These are phyloP conservation scores for Podarcis lilfordi DNA, from an alignment of 2,797 vertebrate genomes.

Conservation along the genomic window DNA sequence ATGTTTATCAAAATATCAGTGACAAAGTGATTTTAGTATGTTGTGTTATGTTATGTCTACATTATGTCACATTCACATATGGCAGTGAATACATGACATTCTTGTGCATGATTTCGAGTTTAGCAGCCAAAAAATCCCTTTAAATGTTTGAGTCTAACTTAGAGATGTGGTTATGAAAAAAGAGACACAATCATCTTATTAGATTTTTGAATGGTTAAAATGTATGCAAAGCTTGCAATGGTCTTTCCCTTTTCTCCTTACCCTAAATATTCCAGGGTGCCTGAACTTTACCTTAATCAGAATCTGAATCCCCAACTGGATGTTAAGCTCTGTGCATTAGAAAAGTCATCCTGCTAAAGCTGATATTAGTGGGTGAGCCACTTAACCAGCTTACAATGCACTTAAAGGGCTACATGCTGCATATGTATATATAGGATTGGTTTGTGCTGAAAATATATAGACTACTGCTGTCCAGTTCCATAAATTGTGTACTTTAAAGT, in stretches of 20 bases:
- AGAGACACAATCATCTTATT: background rate
- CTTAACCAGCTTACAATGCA: slow-evolving; percentile 1
- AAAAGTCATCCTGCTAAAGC: background rate
- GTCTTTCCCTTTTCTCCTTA: background rate
- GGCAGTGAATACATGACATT: background rate
- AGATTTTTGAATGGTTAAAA: too few species aligned
- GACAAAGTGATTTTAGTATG: slow-evolving; percentile 27
- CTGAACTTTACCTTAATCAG: background rate
- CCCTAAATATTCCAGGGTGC: background rate
- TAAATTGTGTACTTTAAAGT: background rate
- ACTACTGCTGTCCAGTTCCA: background rate
- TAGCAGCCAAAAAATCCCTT: background rate
- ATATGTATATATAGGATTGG: background rate
- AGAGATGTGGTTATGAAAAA: background rate
- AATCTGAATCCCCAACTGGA: background rate
- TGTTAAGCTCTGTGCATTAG: background rate
- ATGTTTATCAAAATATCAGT: slow-evolving; percentile 22
- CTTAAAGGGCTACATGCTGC: fast-evolving
- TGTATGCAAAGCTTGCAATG: too few species aligned
- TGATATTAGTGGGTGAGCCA: background rate
- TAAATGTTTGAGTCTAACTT: background rate
- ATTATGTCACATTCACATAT: background rate
- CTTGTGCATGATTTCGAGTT: background rate
- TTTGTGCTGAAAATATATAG: background rate
- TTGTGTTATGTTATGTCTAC: background rate